A percentile compares a stretch with the other conserved stretches of the same genome.
Evolutionary conservation across 2,888 invertebrate species (phyloP).

Genomic region (Apodemia hepburni): DNA sequence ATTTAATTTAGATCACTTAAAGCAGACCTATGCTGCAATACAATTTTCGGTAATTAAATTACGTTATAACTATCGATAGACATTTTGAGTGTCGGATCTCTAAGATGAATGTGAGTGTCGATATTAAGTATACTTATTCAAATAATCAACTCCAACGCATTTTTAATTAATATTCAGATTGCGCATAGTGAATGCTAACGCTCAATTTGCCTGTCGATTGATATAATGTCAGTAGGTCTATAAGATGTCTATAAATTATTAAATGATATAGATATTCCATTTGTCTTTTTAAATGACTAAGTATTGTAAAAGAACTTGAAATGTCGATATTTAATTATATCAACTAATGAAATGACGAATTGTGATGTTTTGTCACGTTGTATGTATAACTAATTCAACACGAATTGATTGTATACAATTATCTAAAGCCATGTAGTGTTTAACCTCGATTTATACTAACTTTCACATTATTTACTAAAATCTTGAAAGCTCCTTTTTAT

Average conservation of each 20-base stretch:
- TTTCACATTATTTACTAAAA: conserved; percentile 73
- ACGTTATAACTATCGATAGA: too few species aligned
- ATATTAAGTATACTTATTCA: background rate
- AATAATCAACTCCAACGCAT: background rate
- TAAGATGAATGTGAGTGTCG: background rate
- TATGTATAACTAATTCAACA: conserved; percentile 38
- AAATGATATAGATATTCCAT: background rate
- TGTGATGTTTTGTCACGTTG: conserved; percentile 33
- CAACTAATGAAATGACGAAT: conserved; percentile 42
- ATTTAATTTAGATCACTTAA: conserved; percentile 30
- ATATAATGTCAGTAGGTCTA: background rate
- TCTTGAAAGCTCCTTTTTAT: conserved; percentile 78
- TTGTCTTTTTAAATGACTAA: background rate
- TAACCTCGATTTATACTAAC: conserved; percentile 69
- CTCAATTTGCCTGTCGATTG: conserved; percentile 4
- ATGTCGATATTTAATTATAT: conserved; percentile 18
- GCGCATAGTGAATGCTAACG: background rate
- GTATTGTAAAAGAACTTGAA: conserved; percentile 6
- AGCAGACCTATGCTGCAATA: conserved; percentile 2
- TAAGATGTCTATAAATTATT: conserved; percentile 2
- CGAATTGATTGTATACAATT: conserved; percentile 75
- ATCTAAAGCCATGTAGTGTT: conserved; percentile 76
- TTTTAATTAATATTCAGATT: conserved; percentile 1
- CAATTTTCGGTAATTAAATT: background rate
- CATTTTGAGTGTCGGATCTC: background rate